A percentile compares a stretch with the other conserved stretches of the same genome.
These are phyloP conservation scores for Brachyrhaphis roseni DNA, from an alignment of 2,797 vertebrate species.

Conservation along the genomic window DNA sequence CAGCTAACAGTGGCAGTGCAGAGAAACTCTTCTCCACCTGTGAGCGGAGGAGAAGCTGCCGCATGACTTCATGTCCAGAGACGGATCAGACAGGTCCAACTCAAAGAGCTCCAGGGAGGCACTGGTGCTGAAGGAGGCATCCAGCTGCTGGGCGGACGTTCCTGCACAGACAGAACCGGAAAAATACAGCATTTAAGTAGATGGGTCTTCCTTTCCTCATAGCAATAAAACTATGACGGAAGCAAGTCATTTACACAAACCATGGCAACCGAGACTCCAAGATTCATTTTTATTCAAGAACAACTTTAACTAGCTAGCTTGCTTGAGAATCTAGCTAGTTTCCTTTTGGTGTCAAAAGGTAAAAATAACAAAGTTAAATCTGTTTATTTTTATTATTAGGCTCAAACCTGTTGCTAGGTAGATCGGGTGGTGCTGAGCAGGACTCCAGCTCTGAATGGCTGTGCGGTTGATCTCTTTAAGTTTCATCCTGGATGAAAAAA, in stretches of 20 bases:
- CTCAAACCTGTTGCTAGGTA: conserved; percentile 91
- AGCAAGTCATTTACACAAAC: background rate
- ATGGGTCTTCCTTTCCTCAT: background rate
- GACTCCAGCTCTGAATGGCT: conserved; percentile 98
- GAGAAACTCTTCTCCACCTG: conserved; percentile 77
- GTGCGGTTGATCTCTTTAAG: conserved; percentile 96
- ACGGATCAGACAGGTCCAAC: conserved; percentile 90
- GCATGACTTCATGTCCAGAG: conserved; percentile 92
- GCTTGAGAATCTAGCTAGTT: background rate
- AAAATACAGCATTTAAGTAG: background rate
- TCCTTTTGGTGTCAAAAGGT: background rate
- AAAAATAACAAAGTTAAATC: no score
- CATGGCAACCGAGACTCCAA: background rate
- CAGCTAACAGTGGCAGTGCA: background rate
- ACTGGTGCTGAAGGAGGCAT: conserved; percentile 96
- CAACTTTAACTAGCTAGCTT: background rate
- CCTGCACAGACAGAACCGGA: conserved; percentile 73
- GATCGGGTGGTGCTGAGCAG: conserved; percentile 92
- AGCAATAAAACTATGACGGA: background rate
- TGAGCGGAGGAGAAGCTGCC: conserved; percentile 89
- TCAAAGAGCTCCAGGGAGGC: conserved; percentile 96
- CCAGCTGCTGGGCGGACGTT: conserved; percentile 96
- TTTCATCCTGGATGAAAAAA: conserved; percentile 86
- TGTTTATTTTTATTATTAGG: background rate
- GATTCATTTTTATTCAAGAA: background rate